phyloP scores from a whole-genome alignment of 2,888 invertebrate genomes.

The Rhagophthalmus giganteus region DNA sequence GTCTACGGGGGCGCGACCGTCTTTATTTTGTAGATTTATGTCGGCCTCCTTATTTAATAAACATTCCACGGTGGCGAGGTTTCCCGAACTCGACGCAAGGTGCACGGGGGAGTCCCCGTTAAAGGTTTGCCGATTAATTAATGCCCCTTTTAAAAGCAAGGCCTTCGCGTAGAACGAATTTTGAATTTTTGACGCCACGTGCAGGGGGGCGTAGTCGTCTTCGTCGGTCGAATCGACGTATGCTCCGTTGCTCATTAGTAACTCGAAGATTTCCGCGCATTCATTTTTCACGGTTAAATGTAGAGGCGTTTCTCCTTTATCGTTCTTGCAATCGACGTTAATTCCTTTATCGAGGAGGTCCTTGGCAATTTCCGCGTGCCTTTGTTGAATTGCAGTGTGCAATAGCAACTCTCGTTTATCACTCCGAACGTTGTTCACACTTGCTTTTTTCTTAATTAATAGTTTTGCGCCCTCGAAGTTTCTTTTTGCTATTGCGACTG shows the following conservation, averaged over 20 bases:
- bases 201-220: slow-evolving; percentile 24
- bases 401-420: not conserved
- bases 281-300: slow-evolving; percentile 14
- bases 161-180: slow-evolving; percentile 5
- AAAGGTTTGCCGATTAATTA: slow-evolving; percentile 19
- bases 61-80: slow-evolving; percentile 9
- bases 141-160: slow-evolving; percentile 15
- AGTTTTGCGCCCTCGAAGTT: slow-evolving; percentile 12
- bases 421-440: slow-evolving; percentile 7
- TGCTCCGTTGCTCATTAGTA: slow-evolving; percentile 14
- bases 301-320: slow-evolving; percentile 16
- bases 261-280: slow-evolving; percentile 10
- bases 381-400: slow-evolving; percentile 17
- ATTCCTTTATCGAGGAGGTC: slow-evolving; percentile 12
- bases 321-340: slow-evolving; percentile 12
- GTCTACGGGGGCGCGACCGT: slow-evolving; percentile 16
- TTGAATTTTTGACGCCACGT: slow-evolving; percentile 13
- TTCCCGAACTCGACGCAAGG: slow-evolving; percentile 15
- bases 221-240: slow-evolving; percentile 19
- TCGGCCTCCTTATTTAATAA: slow-evolving; percentile 14
- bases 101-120: slow-evolving; percentile 25
- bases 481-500: slow-evolving; percentile 10
- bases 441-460: slow-evolving; percentile 19
- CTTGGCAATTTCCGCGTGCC: slow-evolving; percentile 11
- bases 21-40: slow-evolving; percentile 15